A percentile compares a stretch with the other conserved stretches of the same genome.
These are phyloP conservation scores for Cyprinodon diabolis DNA, from an alignment of 2,797 vertebrate genomes.

Conservation along the genomic window DNA sequence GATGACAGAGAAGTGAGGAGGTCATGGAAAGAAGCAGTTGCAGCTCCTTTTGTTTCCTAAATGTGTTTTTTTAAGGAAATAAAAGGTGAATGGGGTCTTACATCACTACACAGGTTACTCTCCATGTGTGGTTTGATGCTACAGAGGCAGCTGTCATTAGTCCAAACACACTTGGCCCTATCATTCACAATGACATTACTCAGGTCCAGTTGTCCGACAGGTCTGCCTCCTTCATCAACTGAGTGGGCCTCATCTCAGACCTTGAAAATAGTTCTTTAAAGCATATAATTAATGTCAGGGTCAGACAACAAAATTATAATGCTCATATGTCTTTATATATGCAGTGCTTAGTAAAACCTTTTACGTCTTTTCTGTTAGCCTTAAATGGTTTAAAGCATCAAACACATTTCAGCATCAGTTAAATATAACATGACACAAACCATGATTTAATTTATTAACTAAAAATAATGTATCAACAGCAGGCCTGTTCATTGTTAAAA, in stretches of 20 bases:
- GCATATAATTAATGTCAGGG: constrained; percentile 73
- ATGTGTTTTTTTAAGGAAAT: constrained; percentile 28
- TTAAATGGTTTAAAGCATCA: neutral
- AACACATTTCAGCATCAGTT: neutral
- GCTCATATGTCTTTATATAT: constrained; percentile 43
- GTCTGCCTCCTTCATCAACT: constrained; percentile 43
- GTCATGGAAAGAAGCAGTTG: neutral
- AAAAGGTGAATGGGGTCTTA: constrained; percentile 47
- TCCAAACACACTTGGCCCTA: constrained; percentile 60
- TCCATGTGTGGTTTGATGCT: constrained; percentile 34
- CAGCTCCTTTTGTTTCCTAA: constrained; percentile 6
- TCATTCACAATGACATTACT: constrained; percentile 44
- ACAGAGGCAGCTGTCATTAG: constrained; percentile 64
- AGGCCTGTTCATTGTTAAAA: neutral
- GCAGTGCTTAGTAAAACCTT: constrained; percentile 41
- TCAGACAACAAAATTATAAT: constrained; percentile 67
- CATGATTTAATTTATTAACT: neutral
- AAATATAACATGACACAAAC: neutral
- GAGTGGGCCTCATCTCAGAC: constrained; percentile 33
- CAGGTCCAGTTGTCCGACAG: constrained; percentile 33
- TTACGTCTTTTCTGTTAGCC: neutral
- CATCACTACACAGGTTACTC: constrained; percentile 38
- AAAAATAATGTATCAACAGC: neutral
- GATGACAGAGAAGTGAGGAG: neutral
- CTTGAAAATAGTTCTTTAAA: constrained; percentile 62